These are phyloP conservation scores for Apomyelois bistriatella DNA, from an alignment of 2,888 invertebrate species.

Conservation along the genomic window DNA sequence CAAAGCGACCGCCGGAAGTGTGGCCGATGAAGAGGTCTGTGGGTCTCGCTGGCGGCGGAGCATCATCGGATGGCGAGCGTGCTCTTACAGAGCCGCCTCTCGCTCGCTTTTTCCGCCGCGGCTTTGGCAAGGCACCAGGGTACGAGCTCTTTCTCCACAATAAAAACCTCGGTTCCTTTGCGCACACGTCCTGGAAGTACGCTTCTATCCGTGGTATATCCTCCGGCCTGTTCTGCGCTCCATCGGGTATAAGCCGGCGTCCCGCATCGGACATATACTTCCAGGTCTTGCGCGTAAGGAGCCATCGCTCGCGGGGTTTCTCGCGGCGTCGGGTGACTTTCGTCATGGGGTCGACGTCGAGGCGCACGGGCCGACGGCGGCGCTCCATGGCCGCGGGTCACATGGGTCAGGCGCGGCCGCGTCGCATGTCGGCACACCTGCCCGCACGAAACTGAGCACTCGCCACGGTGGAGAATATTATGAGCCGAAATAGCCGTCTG, in stretches of 20 bases:
- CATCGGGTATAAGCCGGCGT: constrained; percentile 91
- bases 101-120: constrained; percentile 75
- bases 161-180: constrained; percentile 87
- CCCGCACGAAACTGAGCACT: constrained; percentile 67
- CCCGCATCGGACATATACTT: constrained; percentile 96
- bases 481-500: constrained; percentile 74
- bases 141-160: constrained; percentile 92
- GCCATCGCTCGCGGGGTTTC: constrained; percentile 89
- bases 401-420: constrained; percentile 36
- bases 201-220: constrained; percentile 90
- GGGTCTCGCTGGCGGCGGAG: constrained; percentile 67
- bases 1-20: constrained; percentile 82
- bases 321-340: constrained; percentile 78
- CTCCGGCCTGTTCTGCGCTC: constrained; percentile 84
- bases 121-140: constrained; percentile 84
- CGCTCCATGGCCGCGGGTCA: constrained; percentile 63
- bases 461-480: constrained; percentile 65
- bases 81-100: constrained; percentile 85
- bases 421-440: constrained; percentile 60
- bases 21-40: constrained; percentile 71
- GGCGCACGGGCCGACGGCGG: constrained; percentile 60
- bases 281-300: constrained; percentile 93
- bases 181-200: constrained; percentile 91
- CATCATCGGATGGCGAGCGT: constrained; percentile 84
- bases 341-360: constrained; percentile 79